phyloP scores from a whole-genome alignment of 2,888 invertebrate species.

The Rhabditoides inermis region DNA sequence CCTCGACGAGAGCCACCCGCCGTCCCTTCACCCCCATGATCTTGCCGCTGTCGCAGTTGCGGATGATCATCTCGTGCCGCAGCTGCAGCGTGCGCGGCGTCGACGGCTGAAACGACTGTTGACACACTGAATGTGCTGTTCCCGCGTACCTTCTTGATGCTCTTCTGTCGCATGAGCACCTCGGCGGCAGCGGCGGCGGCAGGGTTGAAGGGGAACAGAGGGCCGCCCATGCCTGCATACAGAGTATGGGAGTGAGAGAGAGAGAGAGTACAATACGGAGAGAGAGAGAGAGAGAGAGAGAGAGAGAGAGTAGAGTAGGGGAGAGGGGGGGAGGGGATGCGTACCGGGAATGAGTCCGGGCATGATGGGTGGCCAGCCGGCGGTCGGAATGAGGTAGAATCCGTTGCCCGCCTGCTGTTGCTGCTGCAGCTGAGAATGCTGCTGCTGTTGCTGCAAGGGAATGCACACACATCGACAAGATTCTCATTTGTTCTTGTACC shows the following conservation, averaged over 20 bases:
- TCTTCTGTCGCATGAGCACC: conserved; percentile 23
- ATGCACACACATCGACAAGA: too few relatives aligned
- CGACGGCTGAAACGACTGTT: not conserved
- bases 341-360: too few relatives aligned
- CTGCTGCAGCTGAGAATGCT: not conserved
- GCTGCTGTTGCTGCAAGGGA: too few relatives aligned
- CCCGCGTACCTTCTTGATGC: conserved; percentile 13
- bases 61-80: conserved; percentile 86
- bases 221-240: conserved; percentile 1
- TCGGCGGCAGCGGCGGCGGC: conserved; percentile 25
- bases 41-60: conserved; percentile 91
- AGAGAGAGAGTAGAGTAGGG: too few relatives aligned
- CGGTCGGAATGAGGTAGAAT: conserved; percentile 41
- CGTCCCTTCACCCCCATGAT: conserved; percentile 70
- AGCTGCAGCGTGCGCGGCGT: conserved; percentile 61
- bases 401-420: conserved; percentile 10
- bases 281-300: not conserved
- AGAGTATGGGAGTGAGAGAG: too few relatives aligned
- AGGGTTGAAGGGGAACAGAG: conserved; percentile 36
- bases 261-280: not conserved
- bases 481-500: too few relatives aligned
- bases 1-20: conserved; percentile 95
- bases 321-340: too few relatives aligned
- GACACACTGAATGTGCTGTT: too few relatives aligned
- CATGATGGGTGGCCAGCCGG: too few relatives aligned